Percentiles rank a stretch among this genome's conserved stretches.
phyloP scores from a whole-genome alignment of 2,113 vertebrate species.

The Coturnix japonica region DNA sequence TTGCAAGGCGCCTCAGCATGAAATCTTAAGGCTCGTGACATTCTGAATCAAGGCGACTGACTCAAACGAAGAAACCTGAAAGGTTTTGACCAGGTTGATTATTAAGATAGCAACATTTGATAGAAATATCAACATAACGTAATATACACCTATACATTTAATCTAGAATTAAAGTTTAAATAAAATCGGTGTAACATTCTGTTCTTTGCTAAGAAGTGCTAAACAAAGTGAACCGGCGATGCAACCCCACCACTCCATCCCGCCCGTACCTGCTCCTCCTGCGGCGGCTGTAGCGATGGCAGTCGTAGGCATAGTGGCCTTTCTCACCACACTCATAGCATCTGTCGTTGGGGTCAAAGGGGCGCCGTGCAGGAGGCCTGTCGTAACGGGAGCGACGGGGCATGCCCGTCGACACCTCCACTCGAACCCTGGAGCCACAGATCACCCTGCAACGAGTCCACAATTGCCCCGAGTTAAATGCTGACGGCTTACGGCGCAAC shows the following conservation, averaged over 20 bases:
- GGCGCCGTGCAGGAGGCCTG: constrained; percentile 77
- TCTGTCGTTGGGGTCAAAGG: constrained; percentile 88
- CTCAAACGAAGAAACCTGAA: constrained; percentile 96
- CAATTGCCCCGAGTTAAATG: neutral
- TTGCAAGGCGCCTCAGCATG: constrained; percentile 93
- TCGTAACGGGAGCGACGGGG: constrained; percentile 86
- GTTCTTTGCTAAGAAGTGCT: constrained; percentile 73
- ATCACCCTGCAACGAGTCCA: neutral
- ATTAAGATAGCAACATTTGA: constrained; percentile 85
- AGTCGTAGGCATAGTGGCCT: constrained; percentile 92
- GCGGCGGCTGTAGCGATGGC: constrained; percentile 86
- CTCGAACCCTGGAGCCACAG: constrained; percentile 77
- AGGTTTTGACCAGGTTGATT: constrained; percentile 93
- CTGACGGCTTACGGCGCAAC: neutral
- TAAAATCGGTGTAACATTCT: constrained; percentile 42
- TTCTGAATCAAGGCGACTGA: constrained; percentile 94
- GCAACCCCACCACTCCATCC: constrained; percentile 28
- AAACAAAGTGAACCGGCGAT: constrained; percentile 50
- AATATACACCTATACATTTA: constrained; percentile 77
- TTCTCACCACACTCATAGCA: constrained; percentile 91
- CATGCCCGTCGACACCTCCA: constrained; percentile 89
- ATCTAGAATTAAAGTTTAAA: constrained; percentile 44
- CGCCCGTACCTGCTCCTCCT: constrained; percentile 85
- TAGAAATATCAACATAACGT: constrained; percentile 77
- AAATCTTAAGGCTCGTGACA: constrained; percentile 94